Evolutionary conservation across 2,797 vertebrate species (phyloP), one percentile per base, ranked within the genome.

Genomic region (Mormyrops attenuatus): DNA sequence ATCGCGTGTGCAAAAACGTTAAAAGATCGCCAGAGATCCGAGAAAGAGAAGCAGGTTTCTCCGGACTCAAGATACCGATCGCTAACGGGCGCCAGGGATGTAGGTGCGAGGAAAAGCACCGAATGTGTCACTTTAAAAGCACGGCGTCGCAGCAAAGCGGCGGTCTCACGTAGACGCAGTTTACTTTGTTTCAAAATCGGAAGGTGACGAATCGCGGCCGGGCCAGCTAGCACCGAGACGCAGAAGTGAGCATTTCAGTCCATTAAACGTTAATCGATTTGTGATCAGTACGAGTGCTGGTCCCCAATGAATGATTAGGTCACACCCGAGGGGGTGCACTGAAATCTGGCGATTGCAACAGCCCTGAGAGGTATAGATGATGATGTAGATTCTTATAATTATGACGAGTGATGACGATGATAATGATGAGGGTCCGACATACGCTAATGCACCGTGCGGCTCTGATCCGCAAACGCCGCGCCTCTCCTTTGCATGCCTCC

Each of bases 11-110:
- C 73, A 80, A n/a, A 44, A 50, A 44, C 20, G 47, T 15, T 50
- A 49, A 8, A 85, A n/a, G 73, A 44, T 80, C 38, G 38, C 17
- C 38, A 41, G 5, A 7, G 15, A 44, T 44, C 41, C 2, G 34
- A 84, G 38, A 34, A 52, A 57, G 73, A 89, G 73, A n/a, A 89
- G 88, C 88, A 60, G 73, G 88, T 89, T 89, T 82, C 50, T 89
- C 69, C 80, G 41, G 17, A 38, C 49, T 55, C 50, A 57, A 53
- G 44, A 17, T 47, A 30, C 15, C n/a, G 17, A 60, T 34, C 88
- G 3, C 5, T 88, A 38, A 52, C 66, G 50, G 69, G 44, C 44
- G 69, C 11, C 63, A 11, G 69, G 8, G 20, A 55, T 15, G 7
- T 30, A 30, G 13, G 50, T 49, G n/a, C 20, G 85, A 20, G 13